phyloP scores from a whole-genome alignment of 2,888 invertebrate genomes.

The Nymphalis urticae region DNA sequence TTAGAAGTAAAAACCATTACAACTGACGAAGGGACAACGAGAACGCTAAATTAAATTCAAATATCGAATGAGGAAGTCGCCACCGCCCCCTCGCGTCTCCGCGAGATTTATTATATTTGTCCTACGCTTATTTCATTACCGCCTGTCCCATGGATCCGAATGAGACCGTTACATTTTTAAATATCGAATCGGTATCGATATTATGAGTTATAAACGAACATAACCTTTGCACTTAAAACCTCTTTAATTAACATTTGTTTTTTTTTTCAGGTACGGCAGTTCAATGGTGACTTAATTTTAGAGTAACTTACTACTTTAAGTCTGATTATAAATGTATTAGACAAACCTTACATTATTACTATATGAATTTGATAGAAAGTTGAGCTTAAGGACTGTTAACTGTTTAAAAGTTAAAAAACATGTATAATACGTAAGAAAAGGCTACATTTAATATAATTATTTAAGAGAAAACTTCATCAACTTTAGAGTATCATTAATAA shows the following conservation, averaged over 20 bases:
- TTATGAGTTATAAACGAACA: no score
- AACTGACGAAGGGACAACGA: constrained; percentile 70
- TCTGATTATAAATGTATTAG: not conserved
- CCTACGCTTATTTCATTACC: constrained; percentile 80
- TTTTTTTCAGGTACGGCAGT: constrained; percentile 19
- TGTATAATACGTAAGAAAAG: no score
- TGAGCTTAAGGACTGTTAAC: not conserved
- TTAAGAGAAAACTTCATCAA: no score
- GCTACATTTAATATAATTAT: no score
- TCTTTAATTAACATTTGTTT: constrained; percentile 4
- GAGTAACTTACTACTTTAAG: constrained; percentile 1
- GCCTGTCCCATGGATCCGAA: constrained; percentile 56
- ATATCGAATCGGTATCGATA: constrained; percentile 25
- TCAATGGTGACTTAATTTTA: constrained; percentile 1
- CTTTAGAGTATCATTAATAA: no score
- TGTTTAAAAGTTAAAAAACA: no score
- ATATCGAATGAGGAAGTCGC: constrained; percentile 80
- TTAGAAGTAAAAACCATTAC: constrained; percentile 44
- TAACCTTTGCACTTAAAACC: not conserved
- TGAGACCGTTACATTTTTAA: constrained; percentile 35
- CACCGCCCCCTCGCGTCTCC: constrained; percentile 72
- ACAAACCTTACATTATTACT: not conserved
- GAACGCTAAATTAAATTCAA: constrained; percentile 80
- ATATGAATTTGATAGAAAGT: not conserved
- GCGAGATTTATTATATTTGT: constrained; percentile 81